Evolutionary conservation across 2,797 vertebrate species (phyloP), one percentile per base, ranked within the genome.

Genomic region (Oreortyx pictus): DNA sequence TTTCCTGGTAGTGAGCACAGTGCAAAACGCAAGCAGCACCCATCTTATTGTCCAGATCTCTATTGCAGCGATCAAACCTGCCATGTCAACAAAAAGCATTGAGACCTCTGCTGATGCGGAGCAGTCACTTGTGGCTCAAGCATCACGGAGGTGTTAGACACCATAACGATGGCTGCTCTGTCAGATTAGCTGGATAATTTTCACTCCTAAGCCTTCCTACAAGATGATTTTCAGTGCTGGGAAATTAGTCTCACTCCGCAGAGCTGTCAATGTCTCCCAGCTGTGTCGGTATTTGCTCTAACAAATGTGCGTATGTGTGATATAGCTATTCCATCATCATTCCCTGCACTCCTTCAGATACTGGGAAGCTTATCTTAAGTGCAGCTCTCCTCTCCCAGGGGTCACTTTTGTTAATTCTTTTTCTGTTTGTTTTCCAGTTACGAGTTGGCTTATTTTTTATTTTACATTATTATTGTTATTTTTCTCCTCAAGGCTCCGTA

Each of bases 161-260:
- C 67, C 8, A 11, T 52, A 90, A 81, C 91, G 83, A 88, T 83
- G 86, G 81, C 81, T 50, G 3, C 65, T 94, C 90, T 91, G 90
- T 92, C 88, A 87, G 84, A 87, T 47, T 65, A 84, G 75, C 84
- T 81, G 82, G 86, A 60, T 93, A 59, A 89, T 83, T 96, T 92
- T 89, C 60, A 80, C 49, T 75, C 75, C 72, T 62, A 66, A 93
- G 33, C 66, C 62, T 93, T 90, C 59, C n/a, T 65, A 82, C 66
- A 52, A 62, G 84, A 85, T 82, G 76, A 89, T 89, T 94, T 93
- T 87, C 59, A 49, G 62, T 56, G 72, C 76, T 78, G 46, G 24
- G 82, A 86, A 93, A 93, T 96, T 44, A 93, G 72, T 89, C 93
- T 94, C 83, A 60, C 72, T 95, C 88, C 72, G 76, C 79, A 75